Conservation (phyloP, 2,797 vertebrate genomes). For the Lepilemur septentrionalis region DNA sequence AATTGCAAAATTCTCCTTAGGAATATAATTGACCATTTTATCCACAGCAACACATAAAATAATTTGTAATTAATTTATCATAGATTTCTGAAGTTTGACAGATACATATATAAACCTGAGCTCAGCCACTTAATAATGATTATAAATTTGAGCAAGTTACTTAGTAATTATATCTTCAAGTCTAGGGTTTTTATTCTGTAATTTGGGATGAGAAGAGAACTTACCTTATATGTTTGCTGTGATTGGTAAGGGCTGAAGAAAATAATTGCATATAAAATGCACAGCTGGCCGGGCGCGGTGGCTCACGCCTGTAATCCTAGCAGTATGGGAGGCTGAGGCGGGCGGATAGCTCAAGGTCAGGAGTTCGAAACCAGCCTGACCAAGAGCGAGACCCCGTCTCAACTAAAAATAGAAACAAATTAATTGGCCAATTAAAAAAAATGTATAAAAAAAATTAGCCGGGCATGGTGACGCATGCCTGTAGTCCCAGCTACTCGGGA, state of each 20-base stretch:
- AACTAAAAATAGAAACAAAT: too few relatives aligned
- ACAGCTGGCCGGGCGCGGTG: too few relatives aligned
- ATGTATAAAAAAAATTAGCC: too few relatives aligned
- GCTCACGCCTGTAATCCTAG: too few relatives aligned
- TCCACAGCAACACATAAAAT: not conserved
- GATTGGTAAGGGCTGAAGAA: not conserved
- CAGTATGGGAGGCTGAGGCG: too few relatives aligned
- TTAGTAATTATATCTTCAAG: not conserved
- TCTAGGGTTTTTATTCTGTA: not conserved
- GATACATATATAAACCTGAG: not conserved
- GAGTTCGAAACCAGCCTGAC: too few relatives aligned
- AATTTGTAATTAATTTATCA: not conserved
- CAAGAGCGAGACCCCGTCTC: too few relatives aligned
- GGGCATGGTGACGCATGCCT: too few relatives aligned
- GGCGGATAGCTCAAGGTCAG: too few relatives aligned
- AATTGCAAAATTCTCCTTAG: not conserved
- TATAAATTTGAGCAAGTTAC: not conserved
- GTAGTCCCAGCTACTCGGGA: too few relatives aligned
- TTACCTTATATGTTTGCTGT: not conserved
- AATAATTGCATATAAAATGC: not conserved
- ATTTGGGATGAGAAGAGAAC: not conserved
- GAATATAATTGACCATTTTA: not conserved
- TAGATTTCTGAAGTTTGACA: not conserved
- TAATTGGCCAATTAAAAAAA: too few relatives aligned
- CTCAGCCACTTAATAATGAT: not conserved